Base-by-base conservation (phyloP, 2,888 invertebrate genomes). In the Heliconius cydno region DNA sequence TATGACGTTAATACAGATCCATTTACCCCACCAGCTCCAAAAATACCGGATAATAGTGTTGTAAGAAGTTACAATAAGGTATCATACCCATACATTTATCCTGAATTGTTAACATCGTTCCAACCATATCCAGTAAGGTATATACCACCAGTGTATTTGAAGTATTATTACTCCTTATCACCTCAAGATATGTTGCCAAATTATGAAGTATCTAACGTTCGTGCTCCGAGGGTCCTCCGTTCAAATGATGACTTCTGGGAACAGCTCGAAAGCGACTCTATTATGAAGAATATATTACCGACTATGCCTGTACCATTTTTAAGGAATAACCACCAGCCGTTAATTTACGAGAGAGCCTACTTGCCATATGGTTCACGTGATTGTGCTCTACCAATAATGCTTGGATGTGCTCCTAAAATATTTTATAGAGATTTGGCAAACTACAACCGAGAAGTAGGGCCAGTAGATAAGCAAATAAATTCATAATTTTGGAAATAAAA, bases 251-350 rank as follows among this genome's bases (percentile, higher is more conserved):
- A 91, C 52, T 87, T 88, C 12, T 79, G 91, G 81, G 86, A 88
- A 6, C 89, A 92, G 52, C 83, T 94, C 52, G 80, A 85, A 13
- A 89, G 92, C 78, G 91, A 92, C 34, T 88, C 91, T 3, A 89
- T 90, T 57, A 87, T 94, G 84, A 90, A 90, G 34, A 94, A 94
- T 79, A 87, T 93, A 66, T 80, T 94, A 73, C 94, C 94, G 7
- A 92, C 91, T 4, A 94, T 94, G 93, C 85, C 90, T 10, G 85
- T 89, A 3, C 90, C 91, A 4, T 90, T 87, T 80, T 82, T 86
- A 13, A 88, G 91, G 30, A 85, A 85, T 15, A 79, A 84, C 52
- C 79, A 60, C 65, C 15, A 57, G 52, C 68, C 76, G 10, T 52
- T 76, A 15, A 22, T 22, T 57, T 38, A 46, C 9, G 10, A 78